Base-by-base conservation (phyloP, 2,113 vertebrate species). In the Stegastes partitus region DNA sequence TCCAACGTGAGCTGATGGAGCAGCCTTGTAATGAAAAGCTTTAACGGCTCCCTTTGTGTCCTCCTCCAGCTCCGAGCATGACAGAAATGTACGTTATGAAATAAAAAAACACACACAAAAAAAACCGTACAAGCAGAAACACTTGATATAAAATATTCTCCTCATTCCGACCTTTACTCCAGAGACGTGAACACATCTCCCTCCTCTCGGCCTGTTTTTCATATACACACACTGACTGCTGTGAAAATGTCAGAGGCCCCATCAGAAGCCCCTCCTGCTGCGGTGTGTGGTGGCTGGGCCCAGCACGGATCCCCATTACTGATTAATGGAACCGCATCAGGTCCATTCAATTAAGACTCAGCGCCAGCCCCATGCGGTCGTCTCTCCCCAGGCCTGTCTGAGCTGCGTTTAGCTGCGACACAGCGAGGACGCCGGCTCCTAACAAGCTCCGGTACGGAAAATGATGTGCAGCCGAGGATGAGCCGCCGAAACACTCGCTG, bases 181-280 rank as follows among this genome's bases (percentile, higher is more conserved):
- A 4, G 71, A 78, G 79, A 75, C 80, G 51, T 18, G 56, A 55
- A 50, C 79, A 67, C 65, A 14, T 78, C 73, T 66, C 67, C 53
- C 42, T 64, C 22, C 55, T 39, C 56, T 47, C 42, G n/a, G 64
- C 53, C 28, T 74, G 45, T 74, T 76, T 78, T 79, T 69, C 81
- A 68, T 49, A 51, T 12, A 66, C 70, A 73, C 70, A 73, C 64
- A 63, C 66, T 23, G 61, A 83, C 81, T 75, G 81, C 89, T 90
- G 89, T 90, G 91, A 68, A 85, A 92, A 93, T 93, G 92, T 92
- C 92, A 93, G 63, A 65, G 74, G 77, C 83, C 79, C 86, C 86
- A 86, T 89, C 88, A 84, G 85, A 70, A 39, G 19, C 70, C 83
- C 79, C 85, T 61, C 91, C 89, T 37, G 88, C 88, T 78, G 91